These are phyloP conservation scores for Lethrus apterus DNA, from an alignment of 1,140 invertebrate genomes.

Conservation along the genomic window DNA sequence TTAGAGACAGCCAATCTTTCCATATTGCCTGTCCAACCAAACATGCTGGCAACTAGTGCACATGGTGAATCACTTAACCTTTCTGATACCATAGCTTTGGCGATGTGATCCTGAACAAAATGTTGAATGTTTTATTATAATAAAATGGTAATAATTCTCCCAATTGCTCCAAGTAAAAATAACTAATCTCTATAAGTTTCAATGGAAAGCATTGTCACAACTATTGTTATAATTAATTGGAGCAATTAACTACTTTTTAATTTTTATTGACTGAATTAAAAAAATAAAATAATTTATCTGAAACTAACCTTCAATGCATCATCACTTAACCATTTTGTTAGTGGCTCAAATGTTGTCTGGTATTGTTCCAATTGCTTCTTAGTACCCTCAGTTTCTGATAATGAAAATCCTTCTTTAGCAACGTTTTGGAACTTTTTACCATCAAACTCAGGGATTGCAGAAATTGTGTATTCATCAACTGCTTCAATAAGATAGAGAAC, in stretches of 20 bases:
- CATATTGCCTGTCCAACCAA: conserved; percentile 99
- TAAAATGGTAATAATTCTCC: too few relatives aligned
- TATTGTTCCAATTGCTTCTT: conserved; percentile 77
- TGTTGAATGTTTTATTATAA: too few relatives aligned
- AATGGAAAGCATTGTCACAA: too few relatives aligned
- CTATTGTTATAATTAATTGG: too few relatives aligned
- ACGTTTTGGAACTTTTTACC: conserved; percentile 99
- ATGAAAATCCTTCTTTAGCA: conserved; percentile 93
- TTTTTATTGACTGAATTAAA: too few relatives aligned
- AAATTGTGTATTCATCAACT: conserved; percentile 97
- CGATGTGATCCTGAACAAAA: conserved; percentile 73
- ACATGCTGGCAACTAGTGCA: conserved; percentile 93
- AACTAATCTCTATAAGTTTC: too few relatives aligned
- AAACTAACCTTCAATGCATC: conserved; percentile 79
- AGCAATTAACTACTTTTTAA: too few relatives aligned
- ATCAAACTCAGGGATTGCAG: conserved; percentile 96
- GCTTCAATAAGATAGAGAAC: conserved; percentile 94
- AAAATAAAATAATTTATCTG: too few relatives aligned
- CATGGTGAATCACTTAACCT: conserved; percentile 88
- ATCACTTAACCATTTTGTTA: conserved; percentile 87
- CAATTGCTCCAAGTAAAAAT: too few relatives aligned
- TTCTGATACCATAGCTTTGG: conserved; percentile 82
- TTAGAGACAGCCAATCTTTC: conserved; percentile 93
- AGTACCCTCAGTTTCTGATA: conserved; percentile 76
- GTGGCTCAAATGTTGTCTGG: conserved; percentile 78